Base-by-base conservation (phyloP, 2,888 invertebrate species). In the Sclerodermus sp. region DNA sequence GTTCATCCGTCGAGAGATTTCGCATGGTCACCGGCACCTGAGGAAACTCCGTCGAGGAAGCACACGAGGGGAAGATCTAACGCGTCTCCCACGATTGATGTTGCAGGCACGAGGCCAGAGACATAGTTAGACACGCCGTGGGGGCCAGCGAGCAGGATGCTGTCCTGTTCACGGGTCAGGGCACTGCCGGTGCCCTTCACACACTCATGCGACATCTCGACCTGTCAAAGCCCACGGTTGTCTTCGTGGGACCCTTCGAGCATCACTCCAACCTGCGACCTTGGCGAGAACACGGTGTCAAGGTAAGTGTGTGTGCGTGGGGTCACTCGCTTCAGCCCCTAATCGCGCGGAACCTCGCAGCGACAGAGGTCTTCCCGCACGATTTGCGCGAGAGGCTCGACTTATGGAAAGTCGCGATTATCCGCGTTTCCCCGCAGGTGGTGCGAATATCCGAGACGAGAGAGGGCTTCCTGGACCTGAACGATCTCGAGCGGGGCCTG, bases 201-300 rank as follows among this genome's bases (percentile, higher is more conserved):
- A 87, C 91, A 72, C 83, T 93, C 59, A 85, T 91, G 44, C 83
- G 87, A 61, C 87, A 87, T 15, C 79, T 92, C 60, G 81, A 87
- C 61, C 83, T 91, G 38, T 79, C 81, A 46, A 81, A 81, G 44
- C 83, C 85, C 17, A 84, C 87, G 47, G 81, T 87, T 14, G 86
- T 93, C 18, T 90, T 93, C 74, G 88, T 90, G 38, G 91, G 92
- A n/a, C 86, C 88, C 5, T 86, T 83, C 71, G 89, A 90, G 71
- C 89, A 90, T 70, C 86, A 88, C 72, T 87, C 87, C 48, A 88
- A 87, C 76, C 81, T 94, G 38, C 82, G 88, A 47, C 89, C 93
- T 17, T 95, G 93, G 94, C 84, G 87, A 62, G 91, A 93, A 73
- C 82, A 84, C 47, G 88, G 87, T 23, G 86, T 89, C 58, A 86